These are phyloP conservation scores for Pelecanus crispus DNA, from an alignment of 2,113 vertebrate genomes.

Conservation along the genomic window DNA sequence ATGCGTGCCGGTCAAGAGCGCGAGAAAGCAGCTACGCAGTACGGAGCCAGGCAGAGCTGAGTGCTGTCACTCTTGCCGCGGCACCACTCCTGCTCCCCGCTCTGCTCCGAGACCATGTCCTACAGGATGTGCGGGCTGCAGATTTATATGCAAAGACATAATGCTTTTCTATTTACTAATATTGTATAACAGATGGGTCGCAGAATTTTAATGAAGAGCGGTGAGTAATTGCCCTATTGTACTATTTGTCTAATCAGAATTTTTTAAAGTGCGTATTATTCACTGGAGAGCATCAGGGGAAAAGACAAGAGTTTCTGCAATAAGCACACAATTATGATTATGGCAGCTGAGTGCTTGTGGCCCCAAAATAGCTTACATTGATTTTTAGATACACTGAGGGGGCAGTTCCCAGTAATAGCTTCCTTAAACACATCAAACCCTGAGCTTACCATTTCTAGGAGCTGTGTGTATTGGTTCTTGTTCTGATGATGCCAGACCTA, in stretches of 20 bases:
- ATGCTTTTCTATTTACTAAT: not conserved
- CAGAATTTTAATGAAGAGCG: not conserved
- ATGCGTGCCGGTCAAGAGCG: not conserved
- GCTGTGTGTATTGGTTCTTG: not conserved
- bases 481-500: not conserved
- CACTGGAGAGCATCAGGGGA: not conserved
- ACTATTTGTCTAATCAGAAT: slow-evolving; percentile 26
- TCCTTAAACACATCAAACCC: not conserved
- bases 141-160: not conserved
- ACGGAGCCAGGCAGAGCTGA: not conserved
- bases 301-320: slow-evolving; percentile 15
- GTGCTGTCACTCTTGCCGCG: fast-evolving
- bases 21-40: fast-evolving
- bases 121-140: not conserved
- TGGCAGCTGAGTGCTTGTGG: not conserved
- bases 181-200: slow-evolving; percentile 4
- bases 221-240: slow-evolving; percentile 5
- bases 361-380: not conserved
- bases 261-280: not conserved
- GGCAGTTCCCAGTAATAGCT: not conserved
- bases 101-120: not conserved
- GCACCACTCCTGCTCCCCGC: not conserved
- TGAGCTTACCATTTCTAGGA: not conserved
- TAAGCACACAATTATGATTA: slow-evolving; percentile 17
- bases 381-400: not conserved